Conservation (phyloP, 2,113 vertebrate genomes). For the cat (Felis catus) region DNA sequence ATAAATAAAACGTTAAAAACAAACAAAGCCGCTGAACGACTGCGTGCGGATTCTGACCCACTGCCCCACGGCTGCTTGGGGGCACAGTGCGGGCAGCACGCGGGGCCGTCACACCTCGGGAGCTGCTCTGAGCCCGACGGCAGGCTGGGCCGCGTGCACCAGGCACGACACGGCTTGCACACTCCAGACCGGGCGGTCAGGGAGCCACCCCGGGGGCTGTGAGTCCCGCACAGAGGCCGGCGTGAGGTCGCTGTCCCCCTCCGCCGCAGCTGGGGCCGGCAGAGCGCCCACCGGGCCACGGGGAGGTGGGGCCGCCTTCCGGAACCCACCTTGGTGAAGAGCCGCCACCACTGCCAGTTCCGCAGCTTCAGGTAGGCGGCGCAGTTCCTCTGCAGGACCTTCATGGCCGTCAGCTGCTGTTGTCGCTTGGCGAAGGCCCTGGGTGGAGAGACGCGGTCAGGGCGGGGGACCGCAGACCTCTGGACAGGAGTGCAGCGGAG, state of each 20-base stretch:
- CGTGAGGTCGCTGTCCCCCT: accelerated
- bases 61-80: accelerated
- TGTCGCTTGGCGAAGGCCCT: slow-evolving; percentile 97
- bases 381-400: slow-evolving; percentile 98
- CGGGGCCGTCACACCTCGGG: accelerated
- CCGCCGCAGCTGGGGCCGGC: accelerated
- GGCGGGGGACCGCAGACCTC: accelerated
- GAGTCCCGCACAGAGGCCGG: neutral
- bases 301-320: too few relatives aligned
- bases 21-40: too few relatives aligned
- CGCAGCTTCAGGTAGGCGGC: slow-evolving; percentile 98
- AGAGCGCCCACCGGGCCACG: accelerated
- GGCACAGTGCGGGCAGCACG: accelerated
- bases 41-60: too few relatives aligned
- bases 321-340: slow-evolving; percentile 95
- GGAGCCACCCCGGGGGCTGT: accelerated
- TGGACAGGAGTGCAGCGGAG: neutral
- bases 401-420: slow-evolving; percentile 98
- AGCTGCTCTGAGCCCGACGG: accelerated
- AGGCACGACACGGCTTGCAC: accelerated
- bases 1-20: too few relatives aligned
- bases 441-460: neutral
- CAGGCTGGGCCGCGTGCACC: accelerated
- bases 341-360: slow-evolving; percentile 99
- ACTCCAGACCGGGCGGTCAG: accelerated